These are phyloP conservation scores for Crocidura indochinensis DNA, from an alignment of 2,797 vertebrate genomes.

Conservation along the genomic window DNA sequence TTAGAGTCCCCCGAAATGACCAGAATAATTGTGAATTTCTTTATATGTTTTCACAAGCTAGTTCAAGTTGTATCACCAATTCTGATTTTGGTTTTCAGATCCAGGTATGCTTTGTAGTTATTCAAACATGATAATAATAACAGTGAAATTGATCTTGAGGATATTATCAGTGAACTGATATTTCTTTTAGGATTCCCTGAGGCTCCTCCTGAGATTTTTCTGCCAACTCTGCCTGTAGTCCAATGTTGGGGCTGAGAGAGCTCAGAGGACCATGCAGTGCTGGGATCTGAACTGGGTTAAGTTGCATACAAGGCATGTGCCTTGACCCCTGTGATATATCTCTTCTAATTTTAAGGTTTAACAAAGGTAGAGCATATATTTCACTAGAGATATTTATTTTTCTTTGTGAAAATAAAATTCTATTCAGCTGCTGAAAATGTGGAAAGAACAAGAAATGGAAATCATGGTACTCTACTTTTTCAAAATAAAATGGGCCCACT, in stretches of 20 bases:
- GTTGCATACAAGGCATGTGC: too few species aligned
- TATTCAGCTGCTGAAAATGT: constrained; percentile 54
- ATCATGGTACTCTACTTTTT: constrained; percentile 15
- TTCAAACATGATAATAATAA: constrained; percentile 49
- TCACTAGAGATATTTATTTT: constrained; percentile 37
- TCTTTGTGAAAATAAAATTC: constrained; percentile 58
- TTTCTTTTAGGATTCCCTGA: too few species aligned
- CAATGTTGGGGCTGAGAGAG: too few species aligned
- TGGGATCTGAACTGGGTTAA: too few species aligned
- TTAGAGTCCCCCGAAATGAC: constrained; percentile 47
- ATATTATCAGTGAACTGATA: constrained; percentile 43
- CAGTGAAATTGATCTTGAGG: constrained; percentile 59
- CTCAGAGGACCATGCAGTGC: too few species aligned
- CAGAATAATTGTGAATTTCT: constrained; percentile 20
- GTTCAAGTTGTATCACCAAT: constrained; percentile 46
- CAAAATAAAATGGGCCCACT: neutral
- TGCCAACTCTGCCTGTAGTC: too few species aligned
- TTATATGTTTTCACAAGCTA: neutral
- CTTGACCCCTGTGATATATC: too few species aligned
- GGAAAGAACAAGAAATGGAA: constrained; percentile 50
- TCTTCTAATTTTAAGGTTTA: constrained; percentile 50
- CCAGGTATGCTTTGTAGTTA: constrained; percentile 65
- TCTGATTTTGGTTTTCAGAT: constrained; percentile 59
- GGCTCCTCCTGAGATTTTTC: too few species aligned
- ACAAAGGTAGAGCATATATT: constrained; percentile 62